Evolutionary conservation across 2,888 invertebrate species (phyloP).

Genomic region (Synanthedon andrenaeformis): DNA sequence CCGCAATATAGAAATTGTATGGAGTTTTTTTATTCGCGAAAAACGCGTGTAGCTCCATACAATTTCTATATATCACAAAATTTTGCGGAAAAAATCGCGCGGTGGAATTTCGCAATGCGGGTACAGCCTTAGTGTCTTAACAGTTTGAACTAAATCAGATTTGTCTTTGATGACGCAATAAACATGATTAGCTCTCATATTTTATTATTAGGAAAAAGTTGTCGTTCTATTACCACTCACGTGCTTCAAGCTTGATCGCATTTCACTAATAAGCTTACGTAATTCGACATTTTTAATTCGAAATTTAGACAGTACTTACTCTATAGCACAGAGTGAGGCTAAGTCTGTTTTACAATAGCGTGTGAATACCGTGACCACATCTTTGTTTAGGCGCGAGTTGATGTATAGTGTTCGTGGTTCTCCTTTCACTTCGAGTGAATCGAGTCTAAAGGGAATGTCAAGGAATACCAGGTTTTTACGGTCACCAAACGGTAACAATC

Average conservation of each 20-base stretch:
- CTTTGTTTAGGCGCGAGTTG: constrained; percentile 24
- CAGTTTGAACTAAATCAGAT: no score
- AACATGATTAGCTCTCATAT: constrained; percentile 1
- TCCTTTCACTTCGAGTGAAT: constrained; percentile 54
- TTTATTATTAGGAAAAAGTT: constrained; percentile 14
- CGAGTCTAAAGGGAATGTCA: constrained; percentile 43
- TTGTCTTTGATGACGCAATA: constrained; percentile 11
- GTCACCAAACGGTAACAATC: constrained; percentile 26
- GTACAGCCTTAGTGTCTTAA: no score
- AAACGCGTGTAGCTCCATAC: no score
- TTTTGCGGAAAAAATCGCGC: no score
- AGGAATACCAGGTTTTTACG: constrained; percentile 32
- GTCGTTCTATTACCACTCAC: constrained; percentile 12
- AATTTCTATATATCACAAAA: no score
- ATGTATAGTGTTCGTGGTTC: constrained; percentile 22
- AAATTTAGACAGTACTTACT: constrained; percentile 18
- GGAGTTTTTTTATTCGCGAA: no score
- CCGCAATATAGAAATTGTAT: no score
- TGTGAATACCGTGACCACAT: constrained; percentile 44
- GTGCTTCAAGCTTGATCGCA: constrained; percentile 18
- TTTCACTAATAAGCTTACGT: constrained; percentile 34
- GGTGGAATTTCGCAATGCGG: no score
- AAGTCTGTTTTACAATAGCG: constrained; percentile 33
- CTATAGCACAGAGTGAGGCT: neutral
- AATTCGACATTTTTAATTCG: constrained; percentile 19